A percentile compares a stretch with the other conserved stretches of the same genome.
Conservation (phyloP, 2,888 invertebrate species). For the Drosophila nr. perissopoda region DNA sequence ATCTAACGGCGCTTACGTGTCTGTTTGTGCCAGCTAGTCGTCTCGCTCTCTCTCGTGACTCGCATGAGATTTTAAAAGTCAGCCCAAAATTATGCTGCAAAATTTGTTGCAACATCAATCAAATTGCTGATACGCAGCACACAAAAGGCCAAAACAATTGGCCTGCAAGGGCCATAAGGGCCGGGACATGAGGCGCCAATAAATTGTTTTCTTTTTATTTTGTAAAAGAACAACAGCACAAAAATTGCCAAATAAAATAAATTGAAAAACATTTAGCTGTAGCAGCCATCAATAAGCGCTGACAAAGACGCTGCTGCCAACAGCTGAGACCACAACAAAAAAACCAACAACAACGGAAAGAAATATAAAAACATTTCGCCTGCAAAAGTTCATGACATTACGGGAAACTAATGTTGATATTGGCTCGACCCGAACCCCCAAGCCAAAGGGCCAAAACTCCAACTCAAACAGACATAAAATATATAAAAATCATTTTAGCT, state of each 20-base stretch:
- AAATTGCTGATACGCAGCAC: slow-evolving; percentile 56
- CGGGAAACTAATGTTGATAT: slow-evolving; percentile 76
- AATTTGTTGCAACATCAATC: slow-evolving; percentile 76
- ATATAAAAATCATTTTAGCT: slow-evolving; percentile 66
- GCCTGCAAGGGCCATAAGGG: slow-evolving; percentile 40
- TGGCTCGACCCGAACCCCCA: slow-evolving; percentile 46
- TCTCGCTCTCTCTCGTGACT: slow-evolving; percentile 26
- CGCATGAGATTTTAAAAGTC: slow-evolving; percentile 29
- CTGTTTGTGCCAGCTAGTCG: slow-evolving; percentile 19
- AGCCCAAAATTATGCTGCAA: slow-evolving; percentile 72
- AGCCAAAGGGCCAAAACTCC: slow-evolving; percentile 37
- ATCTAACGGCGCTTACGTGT: slow-evolving; percentile 65
- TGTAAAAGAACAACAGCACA: slow-evolving; percentile 16
- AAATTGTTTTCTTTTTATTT: slow-evolving; percentile 55
- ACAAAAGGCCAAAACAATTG: slow-evolving; percentile 47
- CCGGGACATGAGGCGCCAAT: slow-evolving; percentile 67
- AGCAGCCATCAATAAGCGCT: slow-evolving; percentile 77
- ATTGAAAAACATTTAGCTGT: slow-evolving; percentile 79
- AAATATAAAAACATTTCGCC: slow-evolving; percentile 14
- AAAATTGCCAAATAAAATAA: slow-evolving; percentile 69
- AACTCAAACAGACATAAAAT: slow-evolving; percentile 72
- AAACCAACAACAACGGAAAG: slow-evolving; percentile 4
- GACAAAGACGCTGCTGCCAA: slow-evolving; percentile 75
- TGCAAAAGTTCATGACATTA: slow-evolving; percentile 75
- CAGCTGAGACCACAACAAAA: slow-evolving; percentile 64